These are phyloP conservation scores for Galleria mellonella DNA, from an alignment of 1,140 invertebrate species.

Conservation along the genomic window DNA sequence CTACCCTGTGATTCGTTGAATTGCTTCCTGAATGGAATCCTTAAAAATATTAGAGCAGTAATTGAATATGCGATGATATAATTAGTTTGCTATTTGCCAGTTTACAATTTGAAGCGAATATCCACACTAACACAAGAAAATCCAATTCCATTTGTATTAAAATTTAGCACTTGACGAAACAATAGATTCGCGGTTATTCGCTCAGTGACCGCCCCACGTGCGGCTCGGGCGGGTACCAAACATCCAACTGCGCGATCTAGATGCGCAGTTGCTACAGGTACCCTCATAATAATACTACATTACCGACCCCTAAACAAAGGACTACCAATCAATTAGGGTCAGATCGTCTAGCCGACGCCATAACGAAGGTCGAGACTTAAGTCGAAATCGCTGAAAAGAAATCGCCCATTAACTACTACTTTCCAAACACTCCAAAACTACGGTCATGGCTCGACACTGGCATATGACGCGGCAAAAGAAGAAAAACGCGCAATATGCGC, in stretches of 20 bases:
- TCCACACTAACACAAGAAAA: too few species aligned
- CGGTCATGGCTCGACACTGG: constrained; percentile 51
- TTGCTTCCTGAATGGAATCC: too few species aligned
- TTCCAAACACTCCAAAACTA: constrained; percentile 42
- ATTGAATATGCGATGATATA: too few species aligned
- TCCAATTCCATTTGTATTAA: constrained; percentile 32
- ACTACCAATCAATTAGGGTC: constrained; percentile 53
- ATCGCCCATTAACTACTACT: constrained; percentile 23
- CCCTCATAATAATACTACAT: constrained; percentile 54
- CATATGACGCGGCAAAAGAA: constrained; percentile 70
- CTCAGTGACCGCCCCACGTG: constrained; percentile 45
- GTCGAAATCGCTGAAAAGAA: constrained; percentile 7
- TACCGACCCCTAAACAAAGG: constrained; percentile 57
- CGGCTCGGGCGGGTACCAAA: constrained; percentile 45
- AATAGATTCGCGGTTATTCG: constrained; percentile 45
- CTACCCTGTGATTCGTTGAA: too few species aligned
- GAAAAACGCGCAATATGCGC: constrained; percentile 70
- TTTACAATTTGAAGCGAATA: too few species aligned
- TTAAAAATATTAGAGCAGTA: too few species aligned
- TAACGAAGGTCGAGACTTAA: constrained; percentile 4
- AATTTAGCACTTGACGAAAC: constrained; percentile 43
- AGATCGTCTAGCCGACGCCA: constrained; percentile 8
- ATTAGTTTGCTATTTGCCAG: too few species aligned
- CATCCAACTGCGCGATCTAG: constrained; percentile 51
- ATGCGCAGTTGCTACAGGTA: constrained; percentile 54